phyloP scores from a whole-genome alignment of 2,797 vertebrate species.

The Zenarchopterus dispar region DNA sequence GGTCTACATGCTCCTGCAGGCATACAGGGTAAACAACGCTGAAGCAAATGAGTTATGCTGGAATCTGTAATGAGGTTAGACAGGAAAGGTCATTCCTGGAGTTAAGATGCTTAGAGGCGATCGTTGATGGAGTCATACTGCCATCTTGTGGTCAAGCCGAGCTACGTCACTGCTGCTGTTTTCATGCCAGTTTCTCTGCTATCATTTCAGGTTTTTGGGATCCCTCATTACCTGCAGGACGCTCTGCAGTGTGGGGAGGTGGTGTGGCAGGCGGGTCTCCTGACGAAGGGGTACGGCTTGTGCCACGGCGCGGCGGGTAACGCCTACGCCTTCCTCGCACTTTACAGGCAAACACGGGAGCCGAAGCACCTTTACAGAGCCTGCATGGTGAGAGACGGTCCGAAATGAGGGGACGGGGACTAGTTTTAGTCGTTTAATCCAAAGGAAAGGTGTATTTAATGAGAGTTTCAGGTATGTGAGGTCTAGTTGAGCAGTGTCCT shows the following conservation, averaged over 20 bases:
- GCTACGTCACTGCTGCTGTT: too few relatives aligned
- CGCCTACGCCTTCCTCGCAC: conserved; percentile 90
- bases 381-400: conserved; percentile 86
- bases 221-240: conserved; percentile 86
- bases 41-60: too few relatives aligned
- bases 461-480: too few relatives aligned
- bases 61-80: too few relatives aligned
- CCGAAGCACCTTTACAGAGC: conserved; percentile 92
- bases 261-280: conserved; percentile 89
- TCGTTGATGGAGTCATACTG: background rate
- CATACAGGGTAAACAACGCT: conserved; percentile 85
- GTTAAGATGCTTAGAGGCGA: too few relatives aligned
- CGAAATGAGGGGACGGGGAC: too few relatives aligned
- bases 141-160: conserved; percentile 42
- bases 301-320: conserved; percentile 95
- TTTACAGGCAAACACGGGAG: conserved; percentile 90
- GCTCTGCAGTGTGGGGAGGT: conserved; percentile 90
- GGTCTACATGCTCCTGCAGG: conserved; percentile 96
- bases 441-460: background rate
- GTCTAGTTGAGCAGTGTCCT: background rate
- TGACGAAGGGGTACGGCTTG: conserved; percentile 95
- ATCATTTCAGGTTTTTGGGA: conserved; percentile 84
- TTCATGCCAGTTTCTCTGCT: background rate
- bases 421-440: too few relatives aligned
- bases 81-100: background rate